phyloP scores from a whole-genome alignment of 2,113 vertebrate species.

The Sinocyclocheilus rhinocerous region DNA sequence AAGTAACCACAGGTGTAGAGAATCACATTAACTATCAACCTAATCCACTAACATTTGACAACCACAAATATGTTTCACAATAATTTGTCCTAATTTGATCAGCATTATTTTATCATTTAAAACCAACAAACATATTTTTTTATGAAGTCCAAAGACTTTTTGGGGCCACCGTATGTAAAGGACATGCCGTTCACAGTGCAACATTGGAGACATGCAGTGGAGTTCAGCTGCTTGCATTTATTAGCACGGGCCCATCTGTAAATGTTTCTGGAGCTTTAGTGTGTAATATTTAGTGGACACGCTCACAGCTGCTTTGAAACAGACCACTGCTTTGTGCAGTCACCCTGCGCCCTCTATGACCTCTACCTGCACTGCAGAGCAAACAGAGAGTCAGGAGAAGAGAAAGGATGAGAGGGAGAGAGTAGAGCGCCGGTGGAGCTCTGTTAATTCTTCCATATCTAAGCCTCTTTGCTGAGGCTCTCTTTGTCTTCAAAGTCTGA shows the following conservation, averaged over 20 bases:
- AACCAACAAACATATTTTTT: not conserved
- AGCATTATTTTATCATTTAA: not conserved
- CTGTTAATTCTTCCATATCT: slow-evolving; percentile 99
- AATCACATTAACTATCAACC: not conserved
- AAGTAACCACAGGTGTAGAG: not conserved
- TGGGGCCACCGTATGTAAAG: not conserved
- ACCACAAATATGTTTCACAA: too few species aligned
- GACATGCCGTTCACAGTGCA: not conserved
- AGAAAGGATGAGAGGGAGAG: slow-evolving; percentile 52
- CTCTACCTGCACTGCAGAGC: slow-evolving; percentile 49
- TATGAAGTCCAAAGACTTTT: not conserved
- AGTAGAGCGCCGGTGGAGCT: slow-evolving; percentile 83
- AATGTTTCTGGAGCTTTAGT: slow-evolving; percentile 41
- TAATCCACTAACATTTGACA: not conserved
- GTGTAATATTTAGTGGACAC: slow-evolving; percentile 39
- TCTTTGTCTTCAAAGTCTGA: slow-evolving; percentile 87
- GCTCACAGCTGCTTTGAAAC: slow-evolving; percentile 44
- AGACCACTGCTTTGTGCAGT: slow-evolving; percentile 45
- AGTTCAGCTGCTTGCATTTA: slow-evolving; percentile 17
- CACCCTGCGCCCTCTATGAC: slow-evolving; percentile 46
- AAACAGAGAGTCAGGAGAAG: slow-evolving; percentile 36
- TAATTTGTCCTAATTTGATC: too few species aligned
- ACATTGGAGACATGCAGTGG: not conserved
- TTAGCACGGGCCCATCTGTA: slow-evolving; percentile 20
- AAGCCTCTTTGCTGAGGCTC: slow-evolving; percentile 87